Evolutionary conservation across 2,113 vertebrate genomes (phyloP).

Genomic region (Mesocricetus auratus): DNA sequence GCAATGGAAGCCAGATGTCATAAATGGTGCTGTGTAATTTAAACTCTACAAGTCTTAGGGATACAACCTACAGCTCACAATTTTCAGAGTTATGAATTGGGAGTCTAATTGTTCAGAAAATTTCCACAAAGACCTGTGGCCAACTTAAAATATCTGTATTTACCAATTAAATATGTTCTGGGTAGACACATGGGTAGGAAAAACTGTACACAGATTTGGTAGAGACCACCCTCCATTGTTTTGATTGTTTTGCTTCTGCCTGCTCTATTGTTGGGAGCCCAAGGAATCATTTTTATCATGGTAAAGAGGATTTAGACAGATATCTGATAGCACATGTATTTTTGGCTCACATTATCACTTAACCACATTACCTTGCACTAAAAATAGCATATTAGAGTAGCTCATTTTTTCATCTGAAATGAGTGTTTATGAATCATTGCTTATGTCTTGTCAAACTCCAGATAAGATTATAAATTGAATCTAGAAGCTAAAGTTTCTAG

Average conservation of each 20-base stretch:
- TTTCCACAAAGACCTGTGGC: neutral
- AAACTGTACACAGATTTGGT: neutral
- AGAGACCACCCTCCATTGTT: rapidly evolving
- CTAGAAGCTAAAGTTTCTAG: neutral
- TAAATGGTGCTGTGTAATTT: neutral
- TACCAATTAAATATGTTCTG: conserved; percentile 7
- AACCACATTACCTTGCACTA: neutral
- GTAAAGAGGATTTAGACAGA: neutral
- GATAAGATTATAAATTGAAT: conserved; percentile 37
- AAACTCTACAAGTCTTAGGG: neutral
- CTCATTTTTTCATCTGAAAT: conserved; percentile 36
- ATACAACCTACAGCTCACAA: conserved; percentile 1
- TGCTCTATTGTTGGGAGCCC: neutral
- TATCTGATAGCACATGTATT: conserved; percentile 52
- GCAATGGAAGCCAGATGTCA: neutral
- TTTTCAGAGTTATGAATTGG: conserved; percentile 2
- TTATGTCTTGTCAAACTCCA: conserved; percentile 7
- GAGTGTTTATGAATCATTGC: conserved; percentile 19
- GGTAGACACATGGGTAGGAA: neutral
- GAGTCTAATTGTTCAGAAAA: neutral
- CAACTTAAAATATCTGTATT: conserved; percentile 32
- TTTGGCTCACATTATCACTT: neutral
- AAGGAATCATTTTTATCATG: neutral
- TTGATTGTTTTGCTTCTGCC: neutral
- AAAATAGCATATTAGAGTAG: neutral